These are phyloP conservation scores for Cherax destructor DNA, from an alignment of 1,140 invertebrate species.

Conservation along the genomic window DNA sequence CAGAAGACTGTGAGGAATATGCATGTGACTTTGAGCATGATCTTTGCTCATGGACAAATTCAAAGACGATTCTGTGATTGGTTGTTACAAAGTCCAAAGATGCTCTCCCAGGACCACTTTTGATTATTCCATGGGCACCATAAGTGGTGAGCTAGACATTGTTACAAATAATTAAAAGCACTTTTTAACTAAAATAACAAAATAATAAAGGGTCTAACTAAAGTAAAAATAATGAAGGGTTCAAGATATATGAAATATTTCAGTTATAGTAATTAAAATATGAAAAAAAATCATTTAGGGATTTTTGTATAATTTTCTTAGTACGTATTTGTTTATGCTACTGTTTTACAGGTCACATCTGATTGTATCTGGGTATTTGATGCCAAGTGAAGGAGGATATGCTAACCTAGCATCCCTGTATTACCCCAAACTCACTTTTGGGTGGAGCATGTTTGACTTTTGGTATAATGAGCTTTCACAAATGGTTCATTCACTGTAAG, in stretches of 20 bases:
- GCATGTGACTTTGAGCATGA: conserved; percentile 66
- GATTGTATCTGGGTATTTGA: conserved; percentile 23
- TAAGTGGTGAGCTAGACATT: neutral
- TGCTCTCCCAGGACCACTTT: conserved; percentile 36
- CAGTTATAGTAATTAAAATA: too few species aligned
- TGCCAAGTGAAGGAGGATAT: conserved; percentile 32
- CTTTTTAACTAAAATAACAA: neutral
- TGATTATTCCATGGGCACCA: conserved; percentile 30
- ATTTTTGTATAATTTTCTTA: neutral
- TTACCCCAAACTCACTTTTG: neutral
- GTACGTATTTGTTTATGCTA: too few species aligned
- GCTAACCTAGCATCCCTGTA: conserved; percentile 23
- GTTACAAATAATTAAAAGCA: neutral
- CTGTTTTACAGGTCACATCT: conserved; percentile 18
- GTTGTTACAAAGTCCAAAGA: conserved; percentile 39
- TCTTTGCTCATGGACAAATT: conserved; percentile 55
- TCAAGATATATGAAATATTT: too few species aligned
- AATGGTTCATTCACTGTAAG: conserved; percentile 34
- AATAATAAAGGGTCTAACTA: too few species aligned
- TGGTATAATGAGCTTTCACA: conserved; percentile 50
- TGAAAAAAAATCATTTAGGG: too few species aligned
- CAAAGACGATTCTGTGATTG: conserved; percentile 35
- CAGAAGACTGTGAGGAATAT: neutral
- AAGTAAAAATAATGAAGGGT: too few species aligned
- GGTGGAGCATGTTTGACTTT: conserved; percentile 4